Conservation (phyloP, 2,113 vertebrate species). For the Callaeas wilsoni region DNA sequence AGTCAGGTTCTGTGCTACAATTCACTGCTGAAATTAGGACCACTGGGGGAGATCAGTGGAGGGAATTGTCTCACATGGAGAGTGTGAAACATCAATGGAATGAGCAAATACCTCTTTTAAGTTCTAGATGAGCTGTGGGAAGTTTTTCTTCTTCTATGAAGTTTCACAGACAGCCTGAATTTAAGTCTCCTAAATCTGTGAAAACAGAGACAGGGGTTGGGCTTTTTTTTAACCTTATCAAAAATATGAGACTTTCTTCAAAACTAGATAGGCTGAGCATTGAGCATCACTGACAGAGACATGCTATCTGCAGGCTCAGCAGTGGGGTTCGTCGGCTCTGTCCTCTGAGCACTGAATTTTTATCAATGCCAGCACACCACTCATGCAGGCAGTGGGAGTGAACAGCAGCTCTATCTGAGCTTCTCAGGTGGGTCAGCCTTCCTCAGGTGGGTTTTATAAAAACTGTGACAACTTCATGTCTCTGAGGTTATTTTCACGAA, state of each 20-base stretch:
- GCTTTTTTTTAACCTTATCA: background rate
- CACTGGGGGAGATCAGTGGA: conserved; percentile 26
- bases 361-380: background rate
- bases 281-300: background rate
- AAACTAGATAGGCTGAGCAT: background rate
- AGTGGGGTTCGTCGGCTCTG: background rate
- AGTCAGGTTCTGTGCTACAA: background rate
- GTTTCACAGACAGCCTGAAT: background rate
- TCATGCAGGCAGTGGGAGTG: background rate
- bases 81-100: conserved; percentile 17
- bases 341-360: background rate
- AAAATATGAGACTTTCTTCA: background rate
- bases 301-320: background rate
- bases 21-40: conserved; percentile 28
- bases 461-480: background rate
- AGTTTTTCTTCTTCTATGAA: background rate
- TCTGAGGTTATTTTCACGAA: background rate
- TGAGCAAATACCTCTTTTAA: conserved; percentile 15
- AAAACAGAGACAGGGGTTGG: background rate
- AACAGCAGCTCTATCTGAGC: background rate
- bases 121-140: background rate
- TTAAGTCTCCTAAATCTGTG: background rate
- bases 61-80: background rate
- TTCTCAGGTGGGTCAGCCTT: background rate
- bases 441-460: background rate